Evolutionary conservation across 2,797 vertebrate genomes (phyloP).

Genomic region (Chanos chanos): DNA sequence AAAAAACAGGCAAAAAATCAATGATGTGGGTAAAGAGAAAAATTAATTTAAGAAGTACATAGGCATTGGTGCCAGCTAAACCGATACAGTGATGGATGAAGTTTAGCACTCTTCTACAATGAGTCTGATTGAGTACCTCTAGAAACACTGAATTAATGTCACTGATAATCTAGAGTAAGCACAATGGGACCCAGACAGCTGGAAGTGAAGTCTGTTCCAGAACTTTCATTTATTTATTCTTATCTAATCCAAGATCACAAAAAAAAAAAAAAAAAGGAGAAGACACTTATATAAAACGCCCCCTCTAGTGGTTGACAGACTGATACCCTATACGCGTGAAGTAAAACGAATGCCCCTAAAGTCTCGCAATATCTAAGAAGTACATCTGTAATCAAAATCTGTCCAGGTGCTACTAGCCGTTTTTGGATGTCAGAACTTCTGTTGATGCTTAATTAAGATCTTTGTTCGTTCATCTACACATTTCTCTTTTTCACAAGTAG

Average conservation of each 20-base stretch:
- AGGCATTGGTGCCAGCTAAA: constrained; percentile 12
- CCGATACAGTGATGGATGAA: constrained; percentile 51
- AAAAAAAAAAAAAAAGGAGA: neutral
- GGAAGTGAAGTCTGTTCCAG: neutral
- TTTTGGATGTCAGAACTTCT: neutral
- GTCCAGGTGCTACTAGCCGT: neutral
- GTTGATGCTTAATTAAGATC: neutral
- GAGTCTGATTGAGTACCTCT: constrained; percentile 45
- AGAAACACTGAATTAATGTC: constrained; percentile 44
- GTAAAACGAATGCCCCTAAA: neutral
- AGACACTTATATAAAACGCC: neutral
- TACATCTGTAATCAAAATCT: too few relatives aligned
- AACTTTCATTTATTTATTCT: neutral
- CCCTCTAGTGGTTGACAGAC: constrained; percentile 20
- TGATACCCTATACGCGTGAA: neutral
- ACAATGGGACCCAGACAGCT: constrained; percentile 17
- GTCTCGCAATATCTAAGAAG: neutral
- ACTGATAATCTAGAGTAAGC: constrained; percentile 41
- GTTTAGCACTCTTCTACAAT: constrained; percentile 34
- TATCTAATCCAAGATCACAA: neutral
- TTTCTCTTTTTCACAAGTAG: too few relatives aligned
- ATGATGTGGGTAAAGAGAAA: constrained; percentile 24
- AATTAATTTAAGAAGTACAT: constrained; percentile 41
- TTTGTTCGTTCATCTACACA: constrained; percentile 6
- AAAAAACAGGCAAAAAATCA: constrained; percentile 10